Evolutionary conservation across 2,888 invertebrate genomes (phyloP).

Genomic region (Pristionchus arcanus): DNA sequence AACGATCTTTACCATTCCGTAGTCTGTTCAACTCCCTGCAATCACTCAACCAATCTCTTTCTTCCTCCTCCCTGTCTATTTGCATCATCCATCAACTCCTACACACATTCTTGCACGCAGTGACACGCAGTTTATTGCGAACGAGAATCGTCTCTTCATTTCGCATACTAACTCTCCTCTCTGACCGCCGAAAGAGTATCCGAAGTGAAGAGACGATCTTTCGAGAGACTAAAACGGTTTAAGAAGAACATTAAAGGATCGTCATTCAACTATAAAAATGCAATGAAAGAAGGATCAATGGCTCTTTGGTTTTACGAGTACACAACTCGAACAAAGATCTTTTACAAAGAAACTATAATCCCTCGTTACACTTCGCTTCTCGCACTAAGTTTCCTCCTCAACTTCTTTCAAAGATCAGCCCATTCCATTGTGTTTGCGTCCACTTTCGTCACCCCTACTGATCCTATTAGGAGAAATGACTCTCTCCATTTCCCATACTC

Average conservation of each 20-base stretch:
- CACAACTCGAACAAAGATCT: not conserved
- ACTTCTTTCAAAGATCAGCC: not conserved
- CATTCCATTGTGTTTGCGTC: not conserved
- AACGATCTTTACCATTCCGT: not conserved
- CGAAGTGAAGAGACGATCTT: not conserved
- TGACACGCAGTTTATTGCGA: not conserved
- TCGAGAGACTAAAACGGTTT: not conserved
- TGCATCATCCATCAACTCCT: conserved; percentile 11
- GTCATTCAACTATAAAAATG: not conserved
- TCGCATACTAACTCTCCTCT: not conserved
- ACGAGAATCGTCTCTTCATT: not conserved
- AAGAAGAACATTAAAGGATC: no score
- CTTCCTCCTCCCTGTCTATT: not conserved
- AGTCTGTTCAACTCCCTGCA: not conserved
- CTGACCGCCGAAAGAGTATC: not conserved
- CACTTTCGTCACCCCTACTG: not conserved
- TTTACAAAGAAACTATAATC: not conserved
- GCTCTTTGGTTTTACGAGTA: not conserved
- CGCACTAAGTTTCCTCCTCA: not conserved
- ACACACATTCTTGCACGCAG: not conserved
- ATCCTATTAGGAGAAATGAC: conserved; percentile 21
- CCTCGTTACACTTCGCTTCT: not conserved
- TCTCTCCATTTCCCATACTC: not conserved
- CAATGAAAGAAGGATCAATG: not conserved
- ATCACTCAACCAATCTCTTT: conserved; percentile 10